Evolutionary conservation across 35 echinoderm and acorn worm genomes (phyloP), one percentile per base, ranked within the genome.

Genomic region (Stichopus chloronotus): DNA sequence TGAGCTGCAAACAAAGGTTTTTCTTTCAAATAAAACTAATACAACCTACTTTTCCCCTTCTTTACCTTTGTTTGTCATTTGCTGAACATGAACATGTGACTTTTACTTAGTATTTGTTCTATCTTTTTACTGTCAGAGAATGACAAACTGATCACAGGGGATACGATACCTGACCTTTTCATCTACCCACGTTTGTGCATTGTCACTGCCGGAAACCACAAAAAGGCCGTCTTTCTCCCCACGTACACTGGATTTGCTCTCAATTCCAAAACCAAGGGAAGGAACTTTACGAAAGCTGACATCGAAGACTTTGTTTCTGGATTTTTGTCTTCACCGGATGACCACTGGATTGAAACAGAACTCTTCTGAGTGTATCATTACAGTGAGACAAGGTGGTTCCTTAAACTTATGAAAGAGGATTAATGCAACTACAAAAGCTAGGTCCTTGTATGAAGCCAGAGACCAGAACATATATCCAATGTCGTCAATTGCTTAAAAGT

Each of bases 171-270:
- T 6, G 96, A 95, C 10, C 82, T 98, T 14, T 93, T 94, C 57
- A 95, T 98, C 61, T 98, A 98, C 88, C 97, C 97, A 79, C 95
- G 97, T 4, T 78, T 98, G 8, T 96, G 93, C 58, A 90, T 98
- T 54, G 93, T 98, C 6, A 81, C 65, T 57, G 84, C 79, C 2
- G 81, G 91, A n/a, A 88, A 96, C 65, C 97, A 98, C 78, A 77
- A 93, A 19, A 96, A 87, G 59, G 97, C 97, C 24, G 93, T 93
- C 0, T 96, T 98, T 91, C 94, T 90, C 71, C 97, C 97, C 9
- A 17, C 71, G 11, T 87, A 79, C 7, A 83, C 54, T 9, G 78
- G 81, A 16, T 98, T 98, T 91, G 24, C 25, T 24, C 79, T 98
- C 4, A 71, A 65, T 9, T 91, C 91, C 21, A 93, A 92, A 78